Base-by-base conservation (phyloP, 2,888 invertebrate genomes). In the Meandrusa payeni region DNA sequence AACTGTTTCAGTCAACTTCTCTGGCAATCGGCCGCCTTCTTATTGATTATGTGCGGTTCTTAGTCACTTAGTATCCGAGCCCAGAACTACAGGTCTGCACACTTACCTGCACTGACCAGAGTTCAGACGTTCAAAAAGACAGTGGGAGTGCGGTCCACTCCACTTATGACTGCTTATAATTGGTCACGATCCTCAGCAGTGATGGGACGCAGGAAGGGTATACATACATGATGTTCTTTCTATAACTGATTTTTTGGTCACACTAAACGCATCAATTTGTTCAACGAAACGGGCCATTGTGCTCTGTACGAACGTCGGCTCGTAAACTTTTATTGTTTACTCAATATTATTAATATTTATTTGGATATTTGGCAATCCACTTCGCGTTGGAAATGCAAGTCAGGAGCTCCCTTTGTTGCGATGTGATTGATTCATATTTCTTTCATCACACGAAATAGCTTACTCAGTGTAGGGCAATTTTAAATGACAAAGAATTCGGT, bases 261-360 rank as follows among this genome's bases (percentile, higher is more conserved):
- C 27, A 26, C 22, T 13, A 32, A 45, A 17, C 22, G 48, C 48
- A 51, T 48, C 55, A 55, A 57, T 55, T 57, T 57, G 57, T 57
- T 39, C 47, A 11, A 36, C 46, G 45, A 39, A 49, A 39, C 51
- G 49, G 43, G 11, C 42, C 53, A 48, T 56, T 52, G 54, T 52
- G 48, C 44, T 31, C 15, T 26, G 23, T 36, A 29, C 33, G 44
- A 39, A 45, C 33, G 39, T 12, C 38, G 38, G 40, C 49, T 53
- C 56, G 46, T 55, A 53, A 51, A 55, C 49, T 55, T 57, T 55
- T 57, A 57, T 55, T 51, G 52, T 55, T 41, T 43, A 42, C 34
- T 47, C 42, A 11, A 33, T 47, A 42, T 47, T 47, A 45, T 46
- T 44, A 46, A 50, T 46, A 48, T 48, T 48, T 53, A 51, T 54